phyloP scores from a whole-genome alignment of 2,113 vertebrate species.

The Pangasianodon gigas region DNA sequence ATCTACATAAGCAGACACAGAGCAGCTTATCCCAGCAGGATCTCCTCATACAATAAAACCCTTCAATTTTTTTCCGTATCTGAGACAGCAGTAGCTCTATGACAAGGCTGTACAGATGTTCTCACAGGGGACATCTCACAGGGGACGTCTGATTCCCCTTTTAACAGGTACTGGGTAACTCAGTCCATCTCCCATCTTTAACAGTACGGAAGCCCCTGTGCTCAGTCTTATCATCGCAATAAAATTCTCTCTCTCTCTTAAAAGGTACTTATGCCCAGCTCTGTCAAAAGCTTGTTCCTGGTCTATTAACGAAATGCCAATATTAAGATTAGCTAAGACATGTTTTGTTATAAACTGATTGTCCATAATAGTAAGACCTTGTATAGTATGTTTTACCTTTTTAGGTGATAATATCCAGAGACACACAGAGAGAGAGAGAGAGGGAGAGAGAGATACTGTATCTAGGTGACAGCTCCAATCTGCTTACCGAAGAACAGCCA shows the following conservation, averaged over 20 bases:
- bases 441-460: slow-evolving; percentile 70
- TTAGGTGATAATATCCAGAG: background rate
- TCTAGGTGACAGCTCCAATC: slow-evolving; percentile 71
- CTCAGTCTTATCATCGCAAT: background rate
- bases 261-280: background rate
- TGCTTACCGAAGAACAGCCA: slow-evolving; percentile 73
- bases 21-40: background rate
- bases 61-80: no score
- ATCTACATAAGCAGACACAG: background rate
- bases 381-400: background rate
- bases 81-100: no score
- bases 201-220: background rate
- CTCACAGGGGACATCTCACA: background rate
- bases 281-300: background rate
- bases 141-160: background rate
- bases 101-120: background rate
- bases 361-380: background rate
- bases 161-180: background rate
- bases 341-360: background rate
- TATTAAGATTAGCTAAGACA: background rate
- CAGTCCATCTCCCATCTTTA: background rate
- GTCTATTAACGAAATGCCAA: background rate
- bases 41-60: no score
- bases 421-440: background rate
- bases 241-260: background rate